A percentile compares a stretch with the other conserved stretches of the same genome.
phyloP scores from a whole-genome alignment of 2,888 invertebrate genomes.

The Agonopterix subpropinquella region DNA sequence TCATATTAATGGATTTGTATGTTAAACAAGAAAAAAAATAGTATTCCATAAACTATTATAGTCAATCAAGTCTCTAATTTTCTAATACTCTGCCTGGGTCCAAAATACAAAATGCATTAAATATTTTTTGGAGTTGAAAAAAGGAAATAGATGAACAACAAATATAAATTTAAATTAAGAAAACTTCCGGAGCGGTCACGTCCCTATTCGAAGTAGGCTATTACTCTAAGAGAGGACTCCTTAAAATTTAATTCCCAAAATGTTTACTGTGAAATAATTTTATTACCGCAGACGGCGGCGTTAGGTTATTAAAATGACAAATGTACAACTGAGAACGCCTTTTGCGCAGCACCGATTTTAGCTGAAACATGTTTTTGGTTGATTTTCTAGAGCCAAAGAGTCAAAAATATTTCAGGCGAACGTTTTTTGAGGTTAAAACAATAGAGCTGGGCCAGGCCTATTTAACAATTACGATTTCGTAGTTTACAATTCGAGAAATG shows the following conservation, averaged over 20 bases:
- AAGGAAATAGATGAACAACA: neutral
- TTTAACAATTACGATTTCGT: too few relatives aligned
- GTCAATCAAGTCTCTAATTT: too few relatives aligned
- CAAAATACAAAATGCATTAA: too few relatives aligned
- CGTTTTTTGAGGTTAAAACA: too few relatives aligned
- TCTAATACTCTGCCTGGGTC: too few relatives aligned
- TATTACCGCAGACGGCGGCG: conserved; percentile 46
- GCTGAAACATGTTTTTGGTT: neutral
- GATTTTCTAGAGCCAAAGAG: too few relatives aligned
- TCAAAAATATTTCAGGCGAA: too few relatives aligned
- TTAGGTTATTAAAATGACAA: conserved; percentile 45
- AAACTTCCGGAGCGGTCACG: neutral
- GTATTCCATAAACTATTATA: too few relatives aligned
- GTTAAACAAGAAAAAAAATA: too few relatives aligned
- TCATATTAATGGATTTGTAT: too few relatives aligned
- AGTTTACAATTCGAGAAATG: too few relatives aligned
- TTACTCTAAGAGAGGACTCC: conserved; percentile 19
- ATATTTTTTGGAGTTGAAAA: neutral
- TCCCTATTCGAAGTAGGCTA: conserved; percentile 8
- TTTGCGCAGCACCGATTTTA: conserved; percentile 4
- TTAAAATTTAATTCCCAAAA: conserved; percentile 52
- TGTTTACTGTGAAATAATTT: conserved; percentile 55
- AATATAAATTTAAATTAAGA: neutral
- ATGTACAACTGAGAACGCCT: conserved; percentile 19
- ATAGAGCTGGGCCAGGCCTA: too few relatives aligned